A percentile compares a stretch with the other conserved stretches of the same genome.
phyloP scores from a whole-genome alignment of 2,888 invertebrate genomes.

The Hanleya hanleyi region DNA sequence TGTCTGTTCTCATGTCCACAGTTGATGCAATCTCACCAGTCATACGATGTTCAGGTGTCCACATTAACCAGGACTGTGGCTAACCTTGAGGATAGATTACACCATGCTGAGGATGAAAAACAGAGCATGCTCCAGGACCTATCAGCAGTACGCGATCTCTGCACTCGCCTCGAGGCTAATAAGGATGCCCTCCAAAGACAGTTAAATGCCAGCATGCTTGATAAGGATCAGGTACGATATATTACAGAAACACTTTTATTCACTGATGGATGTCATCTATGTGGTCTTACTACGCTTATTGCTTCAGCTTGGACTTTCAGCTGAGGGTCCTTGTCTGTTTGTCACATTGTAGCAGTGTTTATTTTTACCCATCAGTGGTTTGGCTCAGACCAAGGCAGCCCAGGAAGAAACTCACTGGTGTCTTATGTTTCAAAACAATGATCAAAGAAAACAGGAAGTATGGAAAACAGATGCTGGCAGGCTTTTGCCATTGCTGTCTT shows the following conservation, averaged over 20 bases:
- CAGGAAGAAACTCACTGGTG: no score
- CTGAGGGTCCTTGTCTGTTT: no score
- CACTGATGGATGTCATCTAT: no score
- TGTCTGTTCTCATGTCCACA: slow-evolving; percentile 29
- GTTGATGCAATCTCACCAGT: slow-evolving; percentile 65
- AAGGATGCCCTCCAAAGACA: slow-evolving; percentile 71
- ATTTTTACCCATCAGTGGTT: no score
- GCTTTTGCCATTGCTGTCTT: no score
- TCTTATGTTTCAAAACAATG: not conserved
- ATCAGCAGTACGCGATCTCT: slow-evolving; percentile 70
- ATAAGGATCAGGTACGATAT: slow-evolving; percentile 70
- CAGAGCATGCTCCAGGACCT: slow-evolving; percentile 68
- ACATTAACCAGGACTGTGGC: slow-evolving; percentile 67
- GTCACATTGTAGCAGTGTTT: no score
- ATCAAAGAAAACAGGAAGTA: no score
- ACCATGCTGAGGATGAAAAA: slow-evolving; percentile 67
- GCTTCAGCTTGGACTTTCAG: no score
- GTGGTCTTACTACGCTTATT: no score
- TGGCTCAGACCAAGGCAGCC: no score
- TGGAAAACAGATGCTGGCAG: no score
- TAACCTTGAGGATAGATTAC: slow-evolving; percentile 66
- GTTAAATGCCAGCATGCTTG: slow-evolving; percentile 66
- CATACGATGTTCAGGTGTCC: slow-evolving; percentile 70
- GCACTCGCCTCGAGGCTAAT: slow-evolving; percentile 68
- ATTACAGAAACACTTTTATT: no score